Percentiles rank a stretch among this genome's conserved stretches.
phyloP scores from a whole-genome alignment of 2,113 vertebrate genomes.

The Tretioscincus oriximinensis region DNA sequence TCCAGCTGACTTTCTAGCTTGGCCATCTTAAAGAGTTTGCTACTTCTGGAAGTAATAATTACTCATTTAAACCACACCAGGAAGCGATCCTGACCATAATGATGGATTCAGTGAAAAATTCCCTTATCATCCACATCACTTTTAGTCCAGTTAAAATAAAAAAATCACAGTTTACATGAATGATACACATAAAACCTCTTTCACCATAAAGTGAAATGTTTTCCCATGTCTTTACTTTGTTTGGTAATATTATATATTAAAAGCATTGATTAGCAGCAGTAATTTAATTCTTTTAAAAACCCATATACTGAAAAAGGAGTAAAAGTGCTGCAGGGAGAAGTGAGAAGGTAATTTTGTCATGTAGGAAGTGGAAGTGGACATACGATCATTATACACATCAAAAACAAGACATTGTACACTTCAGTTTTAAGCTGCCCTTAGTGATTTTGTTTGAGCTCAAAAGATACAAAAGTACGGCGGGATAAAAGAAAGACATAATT shows the following conservation, averaged over 20 bases:
- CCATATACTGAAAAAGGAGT: background rate
- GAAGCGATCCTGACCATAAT: background rate
- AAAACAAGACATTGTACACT: background rate
- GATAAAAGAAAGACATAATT: too few species aligned
- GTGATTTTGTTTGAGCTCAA: too few species aligned
- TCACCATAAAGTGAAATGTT: too few species aligned
- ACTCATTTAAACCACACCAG: background rate
- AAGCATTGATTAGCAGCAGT: background rate
- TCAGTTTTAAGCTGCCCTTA: too few species aligned
- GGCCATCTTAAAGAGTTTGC: background rate
- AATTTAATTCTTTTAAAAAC: background rate
- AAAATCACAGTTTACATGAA: background rate
- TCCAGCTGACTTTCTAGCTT: too few species aligned
- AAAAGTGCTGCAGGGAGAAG: constrained; percentile 10
- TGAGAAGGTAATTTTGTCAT: background rate
- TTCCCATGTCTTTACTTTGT: too few species aligned
- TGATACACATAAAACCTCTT: background rate
- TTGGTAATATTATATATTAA: background rate
- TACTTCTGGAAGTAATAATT: background rate
- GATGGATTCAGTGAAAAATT: background rate
- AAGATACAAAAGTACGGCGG: too few species aligned
- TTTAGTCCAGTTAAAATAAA: background rate
- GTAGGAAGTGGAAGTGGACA: background rate
- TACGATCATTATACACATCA: background rate
- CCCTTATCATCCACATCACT: background rate